Base-by-base conservation (phyloP, 2,888 invertebrate species). In the Flexamia atlantica region DNA sequence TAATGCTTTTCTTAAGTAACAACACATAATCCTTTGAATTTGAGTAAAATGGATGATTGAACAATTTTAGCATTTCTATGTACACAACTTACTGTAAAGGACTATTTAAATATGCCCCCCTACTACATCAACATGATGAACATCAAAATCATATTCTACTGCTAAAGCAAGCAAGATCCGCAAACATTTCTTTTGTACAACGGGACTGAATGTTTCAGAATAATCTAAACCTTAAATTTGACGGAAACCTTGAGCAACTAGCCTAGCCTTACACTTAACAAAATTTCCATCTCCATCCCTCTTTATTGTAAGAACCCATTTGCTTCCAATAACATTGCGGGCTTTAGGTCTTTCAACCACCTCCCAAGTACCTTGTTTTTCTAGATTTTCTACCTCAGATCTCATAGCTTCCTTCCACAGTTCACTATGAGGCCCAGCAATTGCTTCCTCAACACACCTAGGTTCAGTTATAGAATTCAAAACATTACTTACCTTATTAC, bases 41-140 rank as follows among this genome's bases (percentile, higher is more conserved):
- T 9, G 9, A 36, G 36, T 7, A 7, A 36, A 9, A 5, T 53
- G 53, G n/a, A 12, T 53, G n/a, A 53, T 12, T 5, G 12, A 7
- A 70, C 25, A 70, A 7, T 12, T 28, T 36, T 72, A n/a, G 25
- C 30, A 25, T 72, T 28, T 72, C 20, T 2, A 28, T 72, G 10
- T 20, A 28, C 4, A 72, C 25, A 1, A 32, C 20, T 25, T 72
- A 25, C 20, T 30, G 32, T 36, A 28, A 20, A 36, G 20, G 10
- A 30, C 72, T 72, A 30, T 72, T 72, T 12, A 72, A 72, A 30
- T 72, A 72, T 17, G 25, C n/a, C n/a, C 30, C 14, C 30, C 30
- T 5, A 72, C 72, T 36, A 36, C 36, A 36, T 36, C 36, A 36
- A 68, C 17, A 68, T 68, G 70, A 9, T 68, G 17, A 3, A 72